Evolutionary conservation across 2,888 invertebrate genomes (phyloP).

Genomic region (Malacosoma neustria): DNA sequence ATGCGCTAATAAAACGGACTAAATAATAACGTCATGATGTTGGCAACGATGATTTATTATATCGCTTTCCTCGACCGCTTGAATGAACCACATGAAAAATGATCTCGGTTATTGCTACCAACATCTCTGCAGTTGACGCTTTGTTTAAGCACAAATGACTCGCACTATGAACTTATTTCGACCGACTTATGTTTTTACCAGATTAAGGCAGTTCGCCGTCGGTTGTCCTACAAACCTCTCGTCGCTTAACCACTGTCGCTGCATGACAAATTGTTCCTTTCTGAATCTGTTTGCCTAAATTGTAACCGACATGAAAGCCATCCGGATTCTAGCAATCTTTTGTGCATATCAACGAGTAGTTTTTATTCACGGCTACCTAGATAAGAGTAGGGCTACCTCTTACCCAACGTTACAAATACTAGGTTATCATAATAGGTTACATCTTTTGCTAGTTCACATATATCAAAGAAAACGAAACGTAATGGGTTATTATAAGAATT

Average conservation of each 20-base stretch:
- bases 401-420: too few species aligned
- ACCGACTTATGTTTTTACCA: slow-evolving; percentile 51
- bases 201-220: slow-evolving; percentile 25
- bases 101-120: slow-evolving; percentile 68
- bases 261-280: slow-evolving; percentile 47
- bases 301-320: too few species aligned
- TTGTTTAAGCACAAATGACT: slow-evolving; percentile 73
- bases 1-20: slow-evolving; percentile 61
- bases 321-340: too few species aligned
- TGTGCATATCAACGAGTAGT: too few species aligned
- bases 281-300: too few species aligned
- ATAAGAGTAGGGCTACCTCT: too few species aligned
- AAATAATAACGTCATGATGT: slow-evolving; percentile 69
- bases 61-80: slow-evolving; percentile 68
- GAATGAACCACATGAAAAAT: slow-evolving; percentile 74
- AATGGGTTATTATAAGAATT: too few species aligned
- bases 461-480: too few species aligned
- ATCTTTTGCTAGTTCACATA: too few species aligned
- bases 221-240: slow-evolving; percentile 14
- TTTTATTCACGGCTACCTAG: too few species aligned
- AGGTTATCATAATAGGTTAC: too few species aligned
- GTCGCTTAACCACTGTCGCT: slow-evolving; percentile 20
- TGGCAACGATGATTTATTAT: slow-evolving; percentile 72
- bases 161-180: slow-evolving; percentile 62
- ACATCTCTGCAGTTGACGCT: slow-evolving; percentile 71